Evolutionary conservation across 2,888 invertebrate genomes (phyloP).

Genomic region (Agrotis clavis): DNA sequence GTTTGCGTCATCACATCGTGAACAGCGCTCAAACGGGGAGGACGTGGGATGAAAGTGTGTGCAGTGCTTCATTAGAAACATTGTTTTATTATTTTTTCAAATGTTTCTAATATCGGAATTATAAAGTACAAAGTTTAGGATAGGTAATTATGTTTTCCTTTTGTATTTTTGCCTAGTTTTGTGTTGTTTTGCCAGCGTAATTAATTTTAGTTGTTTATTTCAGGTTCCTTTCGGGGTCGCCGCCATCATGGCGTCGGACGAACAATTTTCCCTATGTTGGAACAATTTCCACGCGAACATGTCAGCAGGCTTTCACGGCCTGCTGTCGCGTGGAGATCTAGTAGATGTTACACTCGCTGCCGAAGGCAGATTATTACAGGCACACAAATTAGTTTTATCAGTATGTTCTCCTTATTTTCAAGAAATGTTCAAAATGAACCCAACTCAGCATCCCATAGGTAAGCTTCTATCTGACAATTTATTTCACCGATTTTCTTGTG

Average conservation of each 20-base stretch:
- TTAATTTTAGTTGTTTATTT: constrained; percentile 52
- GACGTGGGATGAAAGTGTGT: constrained; percentile 82
- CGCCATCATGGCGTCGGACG: constrained; percentile 94
- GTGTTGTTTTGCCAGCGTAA: too few relatives aligned
- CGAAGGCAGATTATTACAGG: constrained; percentile 93
- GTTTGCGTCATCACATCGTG: constrained; percentile 88
- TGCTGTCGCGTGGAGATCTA: constrained; percentile 93
- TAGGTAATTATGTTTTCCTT: constrained; percentile 74
- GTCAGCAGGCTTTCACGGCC: constrained; percentile 93
- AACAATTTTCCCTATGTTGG: constrained; percentile 94
- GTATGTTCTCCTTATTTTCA: constrained; percentile 94
- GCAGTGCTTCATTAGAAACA: constrained; percentile 81
- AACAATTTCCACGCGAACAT: constrained; percentile 94
- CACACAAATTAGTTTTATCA: constrained; percentile 93
- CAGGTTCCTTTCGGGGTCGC: constrained; percentile 83
- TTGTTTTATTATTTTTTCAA: constrained; percentile 80
- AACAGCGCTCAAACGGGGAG: constrained; percentile 86
- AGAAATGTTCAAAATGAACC: constrained; percentile 94
- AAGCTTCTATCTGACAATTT: constrained; percentile 65
- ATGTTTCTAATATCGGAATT: constrained; percentile 89
- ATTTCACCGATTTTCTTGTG: background rate
- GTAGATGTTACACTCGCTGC: constrained; percentile 94
- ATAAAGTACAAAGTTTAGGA: constrained; percentile 90
- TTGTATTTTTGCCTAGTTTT: too few relatives aligned
- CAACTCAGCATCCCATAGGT: constrained; percentile 93